A percentile compares a stretch with the other conserved stretches of the same genome.
Evolutionary conservation across 1,140 invertebrate genomes (phyloP).

Genomic region (Drosophila nasuta): DNA sequence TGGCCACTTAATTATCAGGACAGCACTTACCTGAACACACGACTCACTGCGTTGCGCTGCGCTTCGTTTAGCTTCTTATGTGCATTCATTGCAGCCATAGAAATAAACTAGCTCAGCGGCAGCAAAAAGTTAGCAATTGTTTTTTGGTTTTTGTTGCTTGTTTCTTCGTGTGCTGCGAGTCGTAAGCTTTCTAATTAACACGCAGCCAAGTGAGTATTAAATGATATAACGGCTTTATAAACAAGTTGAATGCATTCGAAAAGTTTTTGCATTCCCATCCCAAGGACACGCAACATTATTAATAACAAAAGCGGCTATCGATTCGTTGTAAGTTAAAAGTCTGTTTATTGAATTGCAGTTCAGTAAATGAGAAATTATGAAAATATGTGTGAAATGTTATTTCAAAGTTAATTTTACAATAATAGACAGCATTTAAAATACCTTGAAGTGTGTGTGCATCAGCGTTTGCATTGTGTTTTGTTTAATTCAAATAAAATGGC

Average conservation of each 20-base stretch:
- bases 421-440: too few relatives aligned
- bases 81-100: constrained; percentile 21
- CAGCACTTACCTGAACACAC: constrained; percentile 19
- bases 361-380: too few relatives aligned
- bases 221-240: not conserved
- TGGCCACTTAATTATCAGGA: constrained; percentile 29
- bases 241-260: not conserved
- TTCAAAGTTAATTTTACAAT: too few relatives aligned
- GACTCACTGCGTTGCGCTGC: not conserved
- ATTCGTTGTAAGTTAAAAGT: not conserved
- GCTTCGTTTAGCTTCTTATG: constrained; percentile 17
- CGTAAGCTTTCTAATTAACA: constrained; percentile 47
- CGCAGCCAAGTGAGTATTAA: constrained; percentile 11
- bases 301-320: not conserved
- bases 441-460: too few relatives aligned
- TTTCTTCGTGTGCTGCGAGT: not conserved
- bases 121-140: constrained; percentile 27
- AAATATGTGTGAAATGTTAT: too few relatives aligned
- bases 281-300: not conserved
- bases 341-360: too few relatives aligned
- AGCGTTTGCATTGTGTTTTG: not conserved
- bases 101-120: constrained; percentile 11
- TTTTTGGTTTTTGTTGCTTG: constrained; percentile 2
- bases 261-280: not conserved
- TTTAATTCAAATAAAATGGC: not conserved